Percentiles rank a stretch among this genome's conserved stretches.
These are phyloP conservation scores for Dioctria linearis DNA, from an alignment of 2,888 invertebrate genomes.

Conservation along the genomic window DNA sequence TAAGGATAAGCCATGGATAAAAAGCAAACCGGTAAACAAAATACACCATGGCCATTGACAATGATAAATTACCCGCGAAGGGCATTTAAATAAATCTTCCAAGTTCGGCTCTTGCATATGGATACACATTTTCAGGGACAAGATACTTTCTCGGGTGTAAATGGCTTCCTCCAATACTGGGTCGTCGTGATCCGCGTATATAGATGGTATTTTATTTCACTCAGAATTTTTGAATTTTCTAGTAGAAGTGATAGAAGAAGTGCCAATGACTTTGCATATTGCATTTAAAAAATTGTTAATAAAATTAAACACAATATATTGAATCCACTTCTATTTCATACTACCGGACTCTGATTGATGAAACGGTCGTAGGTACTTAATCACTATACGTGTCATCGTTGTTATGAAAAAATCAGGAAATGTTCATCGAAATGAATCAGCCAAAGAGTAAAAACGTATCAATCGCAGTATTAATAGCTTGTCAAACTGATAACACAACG, in stretches of 20 bases:
- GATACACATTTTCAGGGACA: slow-evolving; percentile 34
- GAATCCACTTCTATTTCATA: not conserved
- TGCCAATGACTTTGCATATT: slow-evolving; percentile 39
- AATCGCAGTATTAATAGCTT: slow-evolving; percentile 20
- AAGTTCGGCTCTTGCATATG: not conserved
- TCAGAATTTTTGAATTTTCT: slow-evolving; percentile 31
- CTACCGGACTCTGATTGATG: slow-evolving; percentile 12
- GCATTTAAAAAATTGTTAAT: slow-evolving; percentile 1
- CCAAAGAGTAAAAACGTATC: slow-evolving; percentile 23
- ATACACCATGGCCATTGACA: slow-evolving; percentile 55
- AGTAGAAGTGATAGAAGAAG: slow-evolving; percentile 17
- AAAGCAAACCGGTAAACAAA: slow-evolving; percentile 50
- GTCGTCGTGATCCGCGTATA: not conserved
- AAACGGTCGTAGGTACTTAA: slow-evolving; percentile 9
- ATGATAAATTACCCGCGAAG: slow-evolving; percentile 56
- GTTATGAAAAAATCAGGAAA: slow-evolving; percentile 26
- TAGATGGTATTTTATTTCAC: slow-evolving; percentile 15
- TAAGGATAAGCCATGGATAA: slow-evolving; percentile 34
- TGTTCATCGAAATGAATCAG: slow-evolving; percentile 25
- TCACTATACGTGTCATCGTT: not conserved
- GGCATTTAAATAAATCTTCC: slow-evolving; percentile 58
- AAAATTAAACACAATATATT: not conserved
- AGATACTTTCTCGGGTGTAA: slow-evolving; percentile 51
- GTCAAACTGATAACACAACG: slow-evolving; percentile 32
- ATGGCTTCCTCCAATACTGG: slow-evolving; percentile 51